Base-by-base conservation (phyloP, 2,797 vertebrate species). In the Sphaeramia orbicularis region DNA sequence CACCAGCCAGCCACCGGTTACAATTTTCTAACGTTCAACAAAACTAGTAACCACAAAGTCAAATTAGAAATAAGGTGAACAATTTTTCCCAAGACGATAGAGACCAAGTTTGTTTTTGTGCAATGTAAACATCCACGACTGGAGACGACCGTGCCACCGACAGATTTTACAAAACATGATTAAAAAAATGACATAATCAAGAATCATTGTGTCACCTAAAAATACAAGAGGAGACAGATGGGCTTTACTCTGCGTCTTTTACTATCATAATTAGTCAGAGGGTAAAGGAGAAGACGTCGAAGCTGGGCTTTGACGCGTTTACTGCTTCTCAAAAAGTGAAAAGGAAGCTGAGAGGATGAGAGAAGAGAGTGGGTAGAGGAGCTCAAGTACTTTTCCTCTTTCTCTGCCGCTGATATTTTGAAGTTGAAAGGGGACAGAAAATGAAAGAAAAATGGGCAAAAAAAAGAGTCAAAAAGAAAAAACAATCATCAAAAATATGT, bases 251-350 rank as follows among this genome's bases (percentile, higher is more conserved):
- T 0, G 63, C 74, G 53, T 80, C 70, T 83, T 64, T 73, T 76
- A 71, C 74, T 81, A 84, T 83, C 77, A 76, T 71, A 91, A 93
- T 93, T 91, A 92, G 90, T 93, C 93, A 93, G 85, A 91, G 80
- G 80, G 76, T 53, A 69, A 64, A 74, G 55, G 51, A 81, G 63
- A 57, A 64, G 56, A 71, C n/a, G 72, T 61, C 55, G 58, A 80
- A 64, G 54, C 61, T 74, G 68, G 64, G 74, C 85, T 93, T 92
- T 91, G 90, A 93, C 88, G 82, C 48, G 68, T 86, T 76, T 21
- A 38, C 24, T 60, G 65, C 0, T 15, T 76, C 69, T 73, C 60
- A 82, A 79, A 85, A 75, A 80, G 73, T 81, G 50, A 87, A 86
- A 85, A 88, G 86, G 84, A 89, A 84, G 78, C 83, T 49, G 79